Conservation (phyloP, 2,113 vertebrate species). For the Mellivora capensis region DNA sequence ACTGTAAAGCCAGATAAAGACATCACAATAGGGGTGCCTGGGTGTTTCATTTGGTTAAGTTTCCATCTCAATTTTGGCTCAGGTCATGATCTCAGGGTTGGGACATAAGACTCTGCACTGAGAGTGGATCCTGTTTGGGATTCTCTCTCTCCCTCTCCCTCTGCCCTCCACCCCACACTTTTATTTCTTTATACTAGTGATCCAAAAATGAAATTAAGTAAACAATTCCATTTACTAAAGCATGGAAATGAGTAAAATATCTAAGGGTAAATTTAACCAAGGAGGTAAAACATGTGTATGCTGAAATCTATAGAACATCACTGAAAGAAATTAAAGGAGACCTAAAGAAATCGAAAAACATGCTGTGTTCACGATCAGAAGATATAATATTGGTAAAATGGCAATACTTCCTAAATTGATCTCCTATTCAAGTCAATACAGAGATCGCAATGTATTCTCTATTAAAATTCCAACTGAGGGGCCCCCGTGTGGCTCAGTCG, state of each 20-base stretch:
- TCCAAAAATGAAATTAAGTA: neutral
- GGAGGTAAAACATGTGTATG: neutral
- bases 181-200: neutral
- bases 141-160: neutral
- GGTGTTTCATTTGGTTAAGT: neutral
- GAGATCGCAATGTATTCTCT: neutral
- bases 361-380: neutral
- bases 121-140: neutral
- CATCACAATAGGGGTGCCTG: neutral
- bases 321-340: neutral
- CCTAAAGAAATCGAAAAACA: neutral
- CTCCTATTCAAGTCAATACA: neutral
- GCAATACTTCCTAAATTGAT: neutral
- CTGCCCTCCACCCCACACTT: neutral
- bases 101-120: neutral
- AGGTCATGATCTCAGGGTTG: neutral
- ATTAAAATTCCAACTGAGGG: neutral
- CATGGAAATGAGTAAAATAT: neutral
- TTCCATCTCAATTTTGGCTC: neutral
- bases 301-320: neutral
- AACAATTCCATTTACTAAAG: neutral
- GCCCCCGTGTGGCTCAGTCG: too few relatives aligned
- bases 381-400: neutral
- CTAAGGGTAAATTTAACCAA: neutral
- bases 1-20: neutral